These are phyloP conservation scores for Silvanus unidentatus DNA, from an alignment of 2,888 invertebrate genomes.

Conservation along the genomic window DNA sequence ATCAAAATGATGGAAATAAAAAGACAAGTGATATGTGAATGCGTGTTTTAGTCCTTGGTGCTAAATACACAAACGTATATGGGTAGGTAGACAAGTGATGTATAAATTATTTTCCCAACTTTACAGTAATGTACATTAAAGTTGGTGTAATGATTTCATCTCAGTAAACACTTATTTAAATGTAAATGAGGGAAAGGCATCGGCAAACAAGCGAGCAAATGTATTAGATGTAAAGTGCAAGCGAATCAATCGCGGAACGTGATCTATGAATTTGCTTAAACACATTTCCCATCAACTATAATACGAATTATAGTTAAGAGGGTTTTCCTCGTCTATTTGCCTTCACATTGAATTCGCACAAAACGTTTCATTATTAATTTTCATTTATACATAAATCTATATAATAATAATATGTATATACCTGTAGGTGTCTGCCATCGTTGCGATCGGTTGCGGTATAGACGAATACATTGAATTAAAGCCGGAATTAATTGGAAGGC, in stretches of 20 bases:
- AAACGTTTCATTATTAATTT: background rate
- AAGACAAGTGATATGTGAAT: no score
- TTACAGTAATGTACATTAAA: no score
- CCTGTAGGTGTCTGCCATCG: slow-evolving; percentile 86
- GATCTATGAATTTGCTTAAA: slow-evolving; percentile 5
- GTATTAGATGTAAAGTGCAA: slow-evolving; percentile 14
- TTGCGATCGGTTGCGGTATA: slow-evolving; percentile 89
- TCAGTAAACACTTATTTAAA: slow-evolving; percentile 10
- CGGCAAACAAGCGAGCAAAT: slow-evolving; percentile 10
- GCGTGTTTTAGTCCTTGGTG: no score
- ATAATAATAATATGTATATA: slow-evolving; percentile 41
- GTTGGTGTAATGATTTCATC: slow-evolving; percentile 5
- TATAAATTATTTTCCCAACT: no score
- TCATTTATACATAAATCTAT: no score
- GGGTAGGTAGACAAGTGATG: no score
- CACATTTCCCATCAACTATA: no score
- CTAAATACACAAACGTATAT: no score
- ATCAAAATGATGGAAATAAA: no score
- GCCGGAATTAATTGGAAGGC: slow-evolving; percentile 73
- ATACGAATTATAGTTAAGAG: no score
- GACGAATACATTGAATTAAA: slow-evolving; percentile 95
- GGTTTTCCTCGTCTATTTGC: no score
- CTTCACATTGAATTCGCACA: background rate
- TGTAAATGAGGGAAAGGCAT: slow-evolving; percentile 10
- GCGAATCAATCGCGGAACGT: slow-evolving; percentile 17